A percentile compares a stretch with the other conserved stretches of the same genome.
phyloP scores from a whole-genome alignment of 2,888 invertebrate species.

The Pseudococcus longispinus region DNA sequence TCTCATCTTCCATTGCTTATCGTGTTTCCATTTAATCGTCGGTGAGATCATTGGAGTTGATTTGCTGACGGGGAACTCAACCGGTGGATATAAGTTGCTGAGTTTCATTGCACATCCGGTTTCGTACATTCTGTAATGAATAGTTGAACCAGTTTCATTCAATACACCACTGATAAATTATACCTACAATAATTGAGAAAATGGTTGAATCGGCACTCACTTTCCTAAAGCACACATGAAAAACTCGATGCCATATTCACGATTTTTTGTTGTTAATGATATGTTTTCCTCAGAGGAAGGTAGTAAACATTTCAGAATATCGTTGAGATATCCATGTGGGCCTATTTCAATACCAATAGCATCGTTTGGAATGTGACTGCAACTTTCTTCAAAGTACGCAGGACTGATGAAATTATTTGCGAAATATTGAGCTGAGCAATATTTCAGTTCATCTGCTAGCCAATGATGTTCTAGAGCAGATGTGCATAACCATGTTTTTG shows the following conservation, averaged over 20 bases:
- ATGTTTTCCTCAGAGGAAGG: constrained; percentile 69
- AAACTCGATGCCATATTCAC: constrained; percentile 65
- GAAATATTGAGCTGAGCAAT: constrained; percentile 68
- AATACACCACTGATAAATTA: too few species aligned
- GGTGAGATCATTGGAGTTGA: constrained; percentile 68
- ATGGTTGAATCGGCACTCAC: constrained; percentile 63
- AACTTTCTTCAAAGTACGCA: constrained; percentile 68
- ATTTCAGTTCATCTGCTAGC: constrained; percentile 65
- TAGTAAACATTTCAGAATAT: constrained; percentile 67
- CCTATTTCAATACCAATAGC: constrained; percentile 74
- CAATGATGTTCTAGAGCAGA: constrained; percentile 70
- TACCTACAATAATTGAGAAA: too few species aligned
- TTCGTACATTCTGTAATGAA: constrained; percentile 65
- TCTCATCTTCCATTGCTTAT: constrained; percentile 64
- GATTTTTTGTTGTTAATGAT: constrained; percentile 74
- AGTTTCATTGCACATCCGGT: constrained; percentile 65
- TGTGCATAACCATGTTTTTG: constrained; percentile 71
- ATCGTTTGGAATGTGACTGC: constrained; percentile 69
- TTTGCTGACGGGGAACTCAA: constrained; percentile 66
- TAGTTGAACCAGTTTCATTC: too few species aligned
- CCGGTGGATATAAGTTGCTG: constrained; percentile 64
- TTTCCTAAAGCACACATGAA: constrained; percentile 72
- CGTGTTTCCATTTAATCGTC: constrained; percentile 69
- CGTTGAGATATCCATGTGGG: constrained; percentile 70
- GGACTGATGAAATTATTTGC: constrained; percentile 67